phyloP scores from a whole-genome alignment of 2,888 invertebrate species.

The Drosophila diplacantha region DNA sequence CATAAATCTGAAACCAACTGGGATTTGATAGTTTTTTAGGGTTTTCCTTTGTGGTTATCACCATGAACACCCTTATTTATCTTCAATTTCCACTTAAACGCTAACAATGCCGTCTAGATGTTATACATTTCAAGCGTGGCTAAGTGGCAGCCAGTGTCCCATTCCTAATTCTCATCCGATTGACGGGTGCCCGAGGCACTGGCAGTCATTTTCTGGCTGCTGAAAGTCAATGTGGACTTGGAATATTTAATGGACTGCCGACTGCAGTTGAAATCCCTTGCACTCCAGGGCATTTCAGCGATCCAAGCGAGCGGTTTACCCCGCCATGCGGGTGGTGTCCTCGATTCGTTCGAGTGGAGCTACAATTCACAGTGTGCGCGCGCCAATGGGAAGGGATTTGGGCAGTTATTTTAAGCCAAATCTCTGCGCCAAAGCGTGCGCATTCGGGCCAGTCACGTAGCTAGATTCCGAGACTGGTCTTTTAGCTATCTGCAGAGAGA shows the following conservation, averaged over 20 bases:
- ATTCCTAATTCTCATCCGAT: slow-evolving; percentile 12
- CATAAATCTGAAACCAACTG: neutral
- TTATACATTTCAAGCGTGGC: slow-evolving; percentile 14
- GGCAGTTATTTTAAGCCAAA: slow-evolving; percentile 65
- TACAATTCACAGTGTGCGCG: slow-evolving; percentile 7
- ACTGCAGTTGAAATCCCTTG: slow-evolving; percentile 27
- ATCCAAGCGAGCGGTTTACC: slow-evolving; percentile 44
- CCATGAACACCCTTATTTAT: slow-evolving; percentile 2
- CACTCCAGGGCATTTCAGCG: slow-evolving; percentile 38
- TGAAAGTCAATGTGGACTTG: slow-evolving; percentile 24
- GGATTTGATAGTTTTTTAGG: neutral
- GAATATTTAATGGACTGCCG: slow-evolving; percentile 50
- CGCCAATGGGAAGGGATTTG: slow-evolving; percentile 18
- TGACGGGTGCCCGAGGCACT: slow-evolving; percentile 5
- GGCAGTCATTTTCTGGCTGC: slow-evolving; percentile 18
- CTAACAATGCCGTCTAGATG: slow-evolving; percentile 5
- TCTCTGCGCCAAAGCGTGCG: slow-evolving; percentile 55
- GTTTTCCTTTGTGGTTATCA: neutral
- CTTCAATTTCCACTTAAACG: neutral
- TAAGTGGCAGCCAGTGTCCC: slow-evolving; percentile 16
- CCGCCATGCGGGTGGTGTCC: slow-evolving; percentile 36
- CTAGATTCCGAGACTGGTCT: slow-evolving; percentile 9
- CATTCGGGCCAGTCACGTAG: slow-evolving; percentile 60
- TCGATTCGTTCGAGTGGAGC: slow-evolving; percentile 31
- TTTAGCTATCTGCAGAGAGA: neutral